phyloP scores from a whole-genome alignment of 2,113 vertebrate species.

The Lophochroa leadbeateri region DNA sequence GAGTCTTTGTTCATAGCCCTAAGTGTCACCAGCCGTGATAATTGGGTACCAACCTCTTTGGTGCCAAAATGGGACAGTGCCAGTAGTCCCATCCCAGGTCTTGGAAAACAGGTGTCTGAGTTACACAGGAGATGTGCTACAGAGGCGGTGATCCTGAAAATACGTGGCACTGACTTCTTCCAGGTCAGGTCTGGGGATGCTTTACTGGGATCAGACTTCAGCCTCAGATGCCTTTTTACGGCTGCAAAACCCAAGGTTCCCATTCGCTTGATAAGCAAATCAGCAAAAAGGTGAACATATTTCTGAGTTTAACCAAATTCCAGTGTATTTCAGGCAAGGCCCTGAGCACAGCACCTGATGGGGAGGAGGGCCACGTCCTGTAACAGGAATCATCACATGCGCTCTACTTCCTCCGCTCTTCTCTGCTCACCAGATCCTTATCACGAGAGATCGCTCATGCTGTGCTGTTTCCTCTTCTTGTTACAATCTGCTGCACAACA shows the following conservation, averaged over 20 bases:
- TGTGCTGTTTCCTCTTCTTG: slow-evolving; percentile 73
- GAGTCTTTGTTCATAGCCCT: background rate
- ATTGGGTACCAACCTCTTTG: background rate
- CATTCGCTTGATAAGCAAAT: rapidly evolving
- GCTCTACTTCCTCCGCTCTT: slow-evolving; percentile 72
- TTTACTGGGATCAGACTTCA: background rate
- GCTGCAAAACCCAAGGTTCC: background rate
- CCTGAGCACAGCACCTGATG: slow-evolving; percentile 12
- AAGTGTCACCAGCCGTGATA: background rate
- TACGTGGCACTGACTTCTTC: rapidly evolving
- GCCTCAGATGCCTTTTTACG: background rate
- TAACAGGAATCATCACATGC: slow-evolving; percentile 59
- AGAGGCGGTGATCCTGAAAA: background rate
- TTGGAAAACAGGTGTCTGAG: background rate
- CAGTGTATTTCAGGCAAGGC: background rate
- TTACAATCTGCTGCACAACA: slow-evolving; percentile 62
- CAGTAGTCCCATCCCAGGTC: background rate
- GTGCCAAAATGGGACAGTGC: background rate
- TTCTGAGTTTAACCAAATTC: background rate
- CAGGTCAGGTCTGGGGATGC: background rate
- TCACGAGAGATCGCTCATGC: slow-evolving; percentile 60
- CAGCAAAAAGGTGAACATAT: background rate
- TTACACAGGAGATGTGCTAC: rapidly evolving
- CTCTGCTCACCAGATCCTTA: slow-evolving; percentile 71
- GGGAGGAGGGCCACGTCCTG: slow-evolving; percentile 36